Conservation (phyloP, 2,888 invertebrate genomes). For the Timandra comae region DNA sequence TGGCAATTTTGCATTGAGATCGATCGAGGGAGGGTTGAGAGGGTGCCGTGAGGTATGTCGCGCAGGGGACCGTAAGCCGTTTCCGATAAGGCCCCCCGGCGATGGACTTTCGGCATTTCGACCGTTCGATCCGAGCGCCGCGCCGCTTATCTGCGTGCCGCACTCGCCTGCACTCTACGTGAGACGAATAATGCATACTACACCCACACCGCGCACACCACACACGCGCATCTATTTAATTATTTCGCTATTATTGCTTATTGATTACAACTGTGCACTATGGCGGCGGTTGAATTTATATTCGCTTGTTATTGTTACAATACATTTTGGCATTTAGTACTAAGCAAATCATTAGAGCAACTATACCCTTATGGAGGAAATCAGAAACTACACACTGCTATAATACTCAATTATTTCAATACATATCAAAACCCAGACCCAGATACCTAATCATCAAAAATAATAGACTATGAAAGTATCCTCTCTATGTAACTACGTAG, state of each 20-base stretch:
- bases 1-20: conserved; percentile 71
- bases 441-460: no score
- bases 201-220: conserved; percentile 31
- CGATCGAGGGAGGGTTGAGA: conserved; percentile 55
- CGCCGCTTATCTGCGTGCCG: conserved; percentile 58
- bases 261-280: conserved; percentile 30
- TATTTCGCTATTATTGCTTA: conserved; percentile 57
- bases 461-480: no score
- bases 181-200: conserved; percentile 65
- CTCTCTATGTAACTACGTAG: no score
- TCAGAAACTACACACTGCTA: not conserved
- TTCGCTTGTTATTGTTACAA: no score
- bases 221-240: conserved; percentile 54
- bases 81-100: conserved; percentile 73
- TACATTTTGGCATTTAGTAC: no score
- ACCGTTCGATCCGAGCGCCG: not conserved
- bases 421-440: not conserved
- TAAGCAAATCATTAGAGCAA: no score
- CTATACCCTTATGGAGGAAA: no score
- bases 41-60: conserved; percentile 55
- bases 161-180: conserved; percentile 65
- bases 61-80: conserved; percentile 75
- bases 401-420: not conserved
- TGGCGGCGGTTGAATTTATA: no score
- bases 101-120: conserved; percentile 48